Conservation (phyloP, 2,113 vertebrate species). For the Xiphophorus hellerii region DNA sequence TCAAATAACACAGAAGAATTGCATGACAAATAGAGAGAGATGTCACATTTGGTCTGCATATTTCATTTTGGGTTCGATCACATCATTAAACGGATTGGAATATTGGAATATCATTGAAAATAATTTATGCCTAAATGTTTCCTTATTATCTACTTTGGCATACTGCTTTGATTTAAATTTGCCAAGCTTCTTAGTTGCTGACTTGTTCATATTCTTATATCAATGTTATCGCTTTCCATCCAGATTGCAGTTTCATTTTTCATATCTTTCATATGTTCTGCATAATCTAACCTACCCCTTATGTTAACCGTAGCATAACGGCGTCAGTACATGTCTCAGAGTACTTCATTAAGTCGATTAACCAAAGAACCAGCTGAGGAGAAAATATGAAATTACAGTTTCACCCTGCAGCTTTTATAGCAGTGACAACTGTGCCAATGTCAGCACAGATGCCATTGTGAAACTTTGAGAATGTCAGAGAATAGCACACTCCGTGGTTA, state of each 20-base stretch:
- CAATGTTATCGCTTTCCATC: constrained; percentile 13
- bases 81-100: too few relatives aligned
- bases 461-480: constrained; percentile 33
- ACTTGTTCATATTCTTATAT: constrained; percentile 18
- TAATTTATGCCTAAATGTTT: not conserved
- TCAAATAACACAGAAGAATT: too few relatives aligned
- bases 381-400: constrained; percentile 33
- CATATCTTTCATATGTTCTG: constrained; percentile 7
- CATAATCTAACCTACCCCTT: constrained; percentile 18
- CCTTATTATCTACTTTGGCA: not conserved
- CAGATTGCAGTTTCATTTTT: not conserved
- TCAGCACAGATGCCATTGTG: constrained; percentile 26
- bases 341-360: constrained; percentile 69
- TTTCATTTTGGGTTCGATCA: too few relatives aligned
- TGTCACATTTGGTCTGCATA: too few relatives aligned
- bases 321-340: constrained; percentile 24
- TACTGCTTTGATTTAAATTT: not conserved
- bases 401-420: constrained; percentile 34
- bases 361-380: constrained; percentile 45
- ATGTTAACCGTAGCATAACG: constrained; percentile 28
- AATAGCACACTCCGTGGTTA: not conserved
- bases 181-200: constrained; percentile 13
- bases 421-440: constrained; percentile 19
- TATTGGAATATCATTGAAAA: too few relatives aligned
- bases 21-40: too few relatives aligned